phyloP scores from a whole-genome alignment of 2,113 vertebrate genomes.

The Ondatra zibethicus region DNA sequence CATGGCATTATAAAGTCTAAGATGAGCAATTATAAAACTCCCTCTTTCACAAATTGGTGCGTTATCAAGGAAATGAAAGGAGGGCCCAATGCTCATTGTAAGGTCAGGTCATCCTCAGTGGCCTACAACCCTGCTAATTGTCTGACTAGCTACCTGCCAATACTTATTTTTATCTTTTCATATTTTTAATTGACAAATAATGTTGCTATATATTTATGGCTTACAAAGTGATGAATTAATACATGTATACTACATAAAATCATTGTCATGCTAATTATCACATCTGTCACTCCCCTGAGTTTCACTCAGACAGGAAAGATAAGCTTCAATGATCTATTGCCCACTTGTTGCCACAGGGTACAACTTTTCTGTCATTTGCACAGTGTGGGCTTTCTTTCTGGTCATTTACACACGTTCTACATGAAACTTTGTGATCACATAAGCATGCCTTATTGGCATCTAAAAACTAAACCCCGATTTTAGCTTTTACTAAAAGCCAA shows the following conservation, averaged over 20 bases:
- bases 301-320: background rate
- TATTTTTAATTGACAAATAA: background rate
- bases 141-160: too few species aligned
- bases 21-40: background rate
- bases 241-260: background rate
- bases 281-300: background rate
- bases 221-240: background rate
- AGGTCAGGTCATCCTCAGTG: background rate
- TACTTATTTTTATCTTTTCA: background rate
- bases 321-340: background rate
- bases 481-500: background rate
- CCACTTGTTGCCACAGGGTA: background rate
- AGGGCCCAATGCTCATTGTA: background rate
- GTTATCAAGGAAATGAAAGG: background rate
- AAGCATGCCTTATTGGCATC: too few species aligned
- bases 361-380: background rate
- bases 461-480: background rate
- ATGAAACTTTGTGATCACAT: background rate
- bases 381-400: background rate
- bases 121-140: background rate
- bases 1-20: background rate
- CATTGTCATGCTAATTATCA: background rate
- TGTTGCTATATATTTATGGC: background rate
- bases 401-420: background rate
- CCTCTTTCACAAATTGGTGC: background rate